Evolutionary conservation across 2,113 vertebrate genomes (phyloP).

Genomic region (Eupsittula cactorum): DNA sequence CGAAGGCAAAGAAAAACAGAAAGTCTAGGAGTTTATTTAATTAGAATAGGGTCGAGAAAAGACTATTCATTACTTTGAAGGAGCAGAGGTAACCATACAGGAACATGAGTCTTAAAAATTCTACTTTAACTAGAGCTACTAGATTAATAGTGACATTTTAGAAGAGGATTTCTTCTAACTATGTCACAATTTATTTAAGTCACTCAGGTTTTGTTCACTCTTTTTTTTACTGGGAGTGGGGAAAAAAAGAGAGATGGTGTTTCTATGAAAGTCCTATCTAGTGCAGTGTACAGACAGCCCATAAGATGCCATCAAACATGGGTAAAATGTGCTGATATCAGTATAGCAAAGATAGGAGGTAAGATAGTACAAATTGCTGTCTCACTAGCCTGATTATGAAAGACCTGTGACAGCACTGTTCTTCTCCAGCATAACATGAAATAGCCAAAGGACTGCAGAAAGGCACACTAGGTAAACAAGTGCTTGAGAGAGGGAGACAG

Average conservation of each 20-base stretch:
- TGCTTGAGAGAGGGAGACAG: not conserved
- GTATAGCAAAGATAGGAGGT: not conserved
- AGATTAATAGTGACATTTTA: not conserved
- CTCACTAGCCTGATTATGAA: not conserved
- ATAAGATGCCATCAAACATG: not conserved
- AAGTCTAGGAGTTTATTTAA: not conserved
- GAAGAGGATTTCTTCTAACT: not conserved
- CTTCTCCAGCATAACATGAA: not conserved
- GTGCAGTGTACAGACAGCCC: not conserved
- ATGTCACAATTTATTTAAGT: not conserved
- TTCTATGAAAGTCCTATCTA: not conserved
- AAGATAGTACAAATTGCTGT: not conserved
- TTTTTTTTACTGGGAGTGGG: not conserved
- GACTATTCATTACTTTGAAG: not conserved
- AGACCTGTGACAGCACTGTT: not conserved
- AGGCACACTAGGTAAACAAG: not conserved
- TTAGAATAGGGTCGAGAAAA: not conserved
- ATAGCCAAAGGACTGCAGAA: not conserved
- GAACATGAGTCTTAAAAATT: not conserved
- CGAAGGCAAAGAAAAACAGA: not conserved
- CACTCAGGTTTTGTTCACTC: not conserved
- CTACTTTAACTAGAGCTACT: not conserved
- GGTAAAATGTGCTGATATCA: not conserved
- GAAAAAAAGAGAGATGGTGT: not conserved
- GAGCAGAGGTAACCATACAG: accelerated